Evolutionary conservation across 2,888 invertebrate genomes (phyloP), one percentile per base, ranked within the genome.

Genomic region (Dusona sp.): DNA sequence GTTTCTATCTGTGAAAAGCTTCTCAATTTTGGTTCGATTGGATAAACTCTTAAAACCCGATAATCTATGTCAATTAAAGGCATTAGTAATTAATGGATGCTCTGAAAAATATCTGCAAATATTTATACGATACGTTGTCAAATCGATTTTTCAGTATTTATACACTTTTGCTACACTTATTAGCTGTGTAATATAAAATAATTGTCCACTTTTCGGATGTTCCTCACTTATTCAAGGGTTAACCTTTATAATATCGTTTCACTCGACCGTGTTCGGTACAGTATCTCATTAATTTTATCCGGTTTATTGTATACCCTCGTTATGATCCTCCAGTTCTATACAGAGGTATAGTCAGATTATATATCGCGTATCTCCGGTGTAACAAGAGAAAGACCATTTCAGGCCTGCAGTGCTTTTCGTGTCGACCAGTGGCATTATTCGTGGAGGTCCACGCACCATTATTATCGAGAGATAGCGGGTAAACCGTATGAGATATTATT

Each of bases 401-500:
- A 54, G 65, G 61, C 61, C 19, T 48, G n/a, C 70, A 9, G 25
- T 38, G 79, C 45, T 64, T 42, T 45, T 82, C 54, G 25, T 78
- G 74, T 65, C 61, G 74, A 75, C 68, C 64, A 64, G 54, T 67
- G 36, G 78, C 84, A 68, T 80, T 83, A 86, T 73, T 83, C 83
- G 73, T 42, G 68, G 25, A 42, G 72, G 22, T 57, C 36, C 57
- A 61, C 29, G 75, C 61, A 61, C 68, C 78, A 83, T 86, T 86
- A 84, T 86, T 78, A 70, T 81, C 81, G 64, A 68, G 77, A 54
- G 74, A 86, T 74, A 84, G 84, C 83, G 68, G 57, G 64, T 45
- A 54, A 51, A 68, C 68, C n/a, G 68, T 84, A 68, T 48, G 81
- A 83, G 86, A 84, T 84, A 86, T 80, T 79, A 86, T 84, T 77